A percentile compares a stretch with the other conserved stretches of the same genome.
Evolutionary conservation across 2,797 vertebrate genomes (phyloP).

Genomic region (Darevskia mixta): DNA sequence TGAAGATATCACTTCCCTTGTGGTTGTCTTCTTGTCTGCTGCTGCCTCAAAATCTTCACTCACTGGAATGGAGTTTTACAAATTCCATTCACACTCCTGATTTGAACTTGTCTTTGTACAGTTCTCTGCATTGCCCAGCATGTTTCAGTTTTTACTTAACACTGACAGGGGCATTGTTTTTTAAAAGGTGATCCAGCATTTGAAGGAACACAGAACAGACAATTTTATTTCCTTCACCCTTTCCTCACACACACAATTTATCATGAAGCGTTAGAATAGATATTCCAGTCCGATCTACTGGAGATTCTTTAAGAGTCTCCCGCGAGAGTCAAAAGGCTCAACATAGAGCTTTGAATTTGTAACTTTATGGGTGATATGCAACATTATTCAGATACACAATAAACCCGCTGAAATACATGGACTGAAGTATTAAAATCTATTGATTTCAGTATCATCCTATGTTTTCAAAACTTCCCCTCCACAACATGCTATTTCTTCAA

Average conservation of each 20-base stretch:
- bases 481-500: background rate
- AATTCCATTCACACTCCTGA: background rate
- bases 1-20: slow-evolving; percentile 41
- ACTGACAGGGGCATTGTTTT: background rate
- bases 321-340: background rate
- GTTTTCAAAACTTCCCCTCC: background rate
- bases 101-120: background rate
- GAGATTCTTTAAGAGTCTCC: background rate
- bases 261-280: background rate
- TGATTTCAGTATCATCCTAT: too few species aligned
- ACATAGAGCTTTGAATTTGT: background rate
- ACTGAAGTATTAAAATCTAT: too few species aligned
- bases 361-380: background rate
- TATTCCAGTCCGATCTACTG: background rate
- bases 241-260: background rate
- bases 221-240: background rate
- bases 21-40: slow-evolving; percentile 11
- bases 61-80: slow-evolving; percentile 20
- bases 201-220: background rate
- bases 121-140: background rate
- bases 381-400: background rate
- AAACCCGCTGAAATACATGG: too few species aligned
- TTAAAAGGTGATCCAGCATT: background rate
- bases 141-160: background rate
- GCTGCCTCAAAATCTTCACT: slow-evolving; percentile 27